Evolutionary conservation across 2,888 invertebrate genomes (phyloP), one percentile per base, ranked within the genome.

Genomic region (Apocheima hispidaria): DNA sequence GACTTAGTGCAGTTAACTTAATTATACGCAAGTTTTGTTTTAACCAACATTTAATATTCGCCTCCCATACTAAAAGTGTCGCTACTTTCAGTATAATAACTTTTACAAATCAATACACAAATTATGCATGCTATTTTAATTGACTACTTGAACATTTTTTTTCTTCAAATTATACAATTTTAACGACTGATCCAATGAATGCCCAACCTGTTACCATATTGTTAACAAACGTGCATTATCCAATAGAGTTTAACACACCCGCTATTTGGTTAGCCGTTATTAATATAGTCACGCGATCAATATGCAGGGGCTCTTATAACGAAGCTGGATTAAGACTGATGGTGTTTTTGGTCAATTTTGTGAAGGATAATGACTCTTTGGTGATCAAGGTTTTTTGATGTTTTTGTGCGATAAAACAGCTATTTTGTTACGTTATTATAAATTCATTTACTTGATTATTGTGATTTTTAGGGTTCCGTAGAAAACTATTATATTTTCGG

Each of bases 191-290:
- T 46, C 7, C 28, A 60, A 30, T 40, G 23, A 51, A 54, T 46
- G 43, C 30, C 28, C 46, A 50, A 58, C 48, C 58, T 61, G 63
- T 65, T 69, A 66, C 51, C 69, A 66, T 56, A 33, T 65, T 51
- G 51, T 60, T 65, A 56, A 53, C 56, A 59, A 56, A 62, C 57
- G 49, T 67, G 50, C 64, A 71, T 71, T 65, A 66, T 55, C 62
- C 65, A 68, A 69, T 70, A 68, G 59, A 71, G 60, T 71, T 48
- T 64, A 65, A 71, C 68, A 61, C 71, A 65, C 68, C 71, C 66
- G 68, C 58, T 70, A 71, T 70, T 71, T 70, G 70, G 65, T 56
- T 63, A 67, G 68, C 60, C 43, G 48, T 63, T 64, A 70, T 71
- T 66, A 69, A 63, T 59, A 63, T 40, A 30, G 68, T 64, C 71